Percentiles rank a stretch among this genome's conserved stretches.
Evolutionary conservation across 2,113 vertebrate genomes (phyloP).

Genomic region (Mionectes macconnelli): DNA sequence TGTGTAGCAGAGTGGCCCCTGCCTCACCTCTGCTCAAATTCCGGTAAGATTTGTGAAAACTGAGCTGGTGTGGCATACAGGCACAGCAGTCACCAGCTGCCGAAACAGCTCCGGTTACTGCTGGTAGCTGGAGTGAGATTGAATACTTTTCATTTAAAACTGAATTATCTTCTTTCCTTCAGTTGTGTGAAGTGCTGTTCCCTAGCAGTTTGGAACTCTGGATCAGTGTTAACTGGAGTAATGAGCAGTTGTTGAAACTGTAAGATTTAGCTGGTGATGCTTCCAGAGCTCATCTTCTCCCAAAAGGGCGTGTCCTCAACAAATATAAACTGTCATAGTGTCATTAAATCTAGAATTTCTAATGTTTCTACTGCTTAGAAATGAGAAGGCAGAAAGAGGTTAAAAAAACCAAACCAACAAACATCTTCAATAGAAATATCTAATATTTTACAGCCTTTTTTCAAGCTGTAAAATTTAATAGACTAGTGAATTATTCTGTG

Average conservation of each 20-base stretch:
- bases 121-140: not conserved
- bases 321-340: not conserved
- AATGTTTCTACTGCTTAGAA: not conserved
- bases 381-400: not conserved
- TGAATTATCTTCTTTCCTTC: not conserved
- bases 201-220: not conserved
- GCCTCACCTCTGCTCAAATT: not conserved
- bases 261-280: not conserved
- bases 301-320: not conserved
- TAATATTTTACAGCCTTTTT: not conserved
- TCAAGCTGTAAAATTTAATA: not conserved
- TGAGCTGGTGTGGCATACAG: not conserved
- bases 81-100: not conserved
- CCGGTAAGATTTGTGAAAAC: not conserved
- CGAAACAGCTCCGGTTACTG: not conserved
- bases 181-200: not conserved
- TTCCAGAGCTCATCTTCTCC: not conserved
- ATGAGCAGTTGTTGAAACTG: not conserved
- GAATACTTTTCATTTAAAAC: not conserved
- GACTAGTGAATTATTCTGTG: not conserved
- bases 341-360: not conserved
- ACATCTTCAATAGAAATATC: not conserved
- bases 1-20: not conserved
- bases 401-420: not conserved
- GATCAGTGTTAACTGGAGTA: not conserved